These are phyloP conservation scores for Lasioglossum baleicum DNA, from an alignment of 1,140 invertebrate genomes.

Conservation along the genomic window DNA sequence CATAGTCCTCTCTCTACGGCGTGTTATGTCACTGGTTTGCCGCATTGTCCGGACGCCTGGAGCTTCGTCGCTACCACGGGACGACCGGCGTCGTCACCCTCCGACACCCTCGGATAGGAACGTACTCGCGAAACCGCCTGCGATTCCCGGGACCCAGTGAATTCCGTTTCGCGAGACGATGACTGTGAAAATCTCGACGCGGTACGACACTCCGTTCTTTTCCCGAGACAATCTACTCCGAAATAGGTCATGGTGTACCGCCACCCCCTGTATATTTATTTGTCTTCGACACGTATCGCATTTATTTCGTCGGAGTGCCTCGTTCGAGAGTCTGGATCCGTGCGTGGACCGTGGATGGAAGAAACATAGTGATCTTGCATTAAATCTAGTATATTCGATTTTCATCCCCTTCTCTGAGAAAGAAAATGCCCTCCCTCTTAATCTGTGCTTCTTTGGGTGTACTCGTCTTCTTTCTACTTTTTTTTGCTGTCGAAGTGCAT, in stretches of 20 bases:
- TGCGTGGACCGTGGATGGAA: background rate
- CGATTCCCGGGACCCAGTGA: background rate
- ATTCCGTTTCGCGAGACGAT: slow-evolving; percentile 46
- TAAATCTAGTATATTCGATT: too few relatives aligned
- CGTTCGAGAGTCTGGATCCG: too few relatives aligned
- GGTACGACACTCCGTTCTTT: slow-evolving; percentile 59
- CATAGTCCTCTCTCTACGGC: slow-evolving; percentile 37
- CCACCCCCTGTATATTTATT: background rate
- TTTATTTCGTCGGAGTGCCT: background rate
- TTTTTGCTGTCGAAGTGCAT: too few relatives aligned
- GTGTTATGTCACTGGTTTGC: slow-evolving; percentile 58
- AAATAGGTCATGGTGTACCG: slow-evolving; percentile 19
- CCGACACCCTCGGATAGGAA: background rate
- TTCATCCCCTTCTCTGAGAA: too few relatives aligned
- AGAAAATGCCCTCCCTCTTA: too few relatives aligned
- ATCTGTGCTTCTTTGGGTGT: too few relatives aligned
- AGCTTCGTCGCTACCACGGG: background rate
- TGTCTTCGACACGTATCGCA: too few relatives aligned
- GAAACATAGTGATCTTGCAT: too few relatives aligned
- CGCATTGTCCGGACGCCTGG: slow-evolving; percentile 30
- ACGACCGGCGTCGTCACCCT: background rate
- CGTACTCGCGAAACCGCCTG: background rate
- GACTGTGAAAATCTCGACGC: slow-evolving; percentile 76
- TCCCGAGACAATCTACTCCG: too few relatives aligned
- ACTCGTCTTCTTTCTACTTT: too few relatives aligned